Evolutionary conservation across 1,140 invertebrate genomes (phyloP).

Genomic region (Cotesia glomerata): DNA sequence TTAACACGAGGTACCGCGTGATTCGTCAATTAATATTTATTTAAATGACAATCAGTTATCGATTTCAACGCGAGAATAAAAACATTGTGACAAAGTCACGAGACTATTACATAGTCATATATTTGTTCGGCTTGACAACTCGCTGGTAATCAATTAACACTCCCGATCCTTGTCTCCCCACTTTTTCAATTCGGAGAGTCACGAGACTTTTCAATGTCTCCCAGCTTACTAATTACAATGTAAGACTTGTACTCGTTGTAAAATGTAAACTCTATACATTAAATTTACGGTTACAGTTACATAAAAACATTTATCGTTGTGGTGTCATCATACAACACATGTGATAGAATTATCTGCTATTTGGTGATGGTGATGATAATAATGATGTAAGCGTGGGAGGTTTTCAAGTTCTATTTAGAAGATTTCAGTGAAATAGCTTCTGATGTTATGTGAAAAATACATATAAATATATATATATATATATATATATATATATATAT

Average conservation of each 20-base stretch:
- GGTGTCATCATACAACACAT: neutral
- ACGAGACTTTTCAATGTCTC: conserved; percentile 15
- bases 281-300: neutral
- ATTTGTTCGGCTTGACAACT: conserved; percentile 1
- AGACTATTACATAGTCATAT: conserved; percentile 13
- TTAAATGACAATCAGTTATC: conserved; percentile 30
- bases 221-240: neutral
- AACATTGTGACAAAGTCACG: conserved; percentile 14
- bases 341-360: neutral
- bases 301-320: neutral
- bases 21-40: conserved; percentile 26
- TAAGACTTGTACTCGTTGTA: neutral
- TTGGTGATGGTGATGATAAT: neutral
- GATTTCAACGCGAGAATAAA: neutral
- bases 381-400: neutral
- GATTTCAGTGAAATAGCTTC: neutral
- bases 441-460: neutral
- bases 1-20: conserved; percentile 19
- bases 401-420: neutral
- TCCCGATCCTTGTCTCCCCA: neutral
- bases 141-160: conserved; percentile 23
- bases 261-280: no score
- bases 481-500: no score
- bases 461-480: neutral
- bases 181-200: conserved; percentile 6